Base-by-base conservation (phyloP, 1,140 invertebrate genomes). In the Heterodera schachtii region DNA sequence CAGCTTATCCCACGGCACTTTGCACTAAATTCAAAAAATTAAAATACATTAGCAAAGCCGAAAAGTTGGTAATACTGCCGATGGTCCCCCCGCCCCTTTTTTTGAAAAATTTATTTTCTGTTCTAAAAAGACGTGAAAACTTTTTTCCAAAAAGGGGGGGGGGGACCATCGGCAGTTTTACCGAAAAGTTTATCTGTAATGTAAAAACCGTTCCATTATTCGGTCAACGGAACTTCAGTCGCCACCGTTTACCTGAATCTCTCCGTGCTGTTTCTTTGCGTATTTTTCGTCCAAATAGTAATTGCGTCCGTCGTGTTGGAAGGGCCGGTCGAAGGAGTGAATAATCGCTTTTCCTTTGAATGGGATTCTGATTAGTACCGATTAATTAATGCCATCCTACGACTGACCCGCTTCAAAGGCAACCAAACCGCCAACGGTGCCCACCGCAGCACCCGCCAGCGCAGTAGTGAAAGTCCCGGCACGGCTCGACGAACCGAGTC, bases 201-300 rank as follows among this genome's bases (percentile, higher is more conserved):
- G 31, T 31, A 31, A 31, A 31, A 31, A 31, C 31, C 31, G 31
- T 31, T 31, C 31, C 31, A 31, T 31, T 31, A 0, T 31, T 31
- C 31, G 0, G 31, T 0, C 31, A 31, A 31, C 31, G 31, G 31
- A 31, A 31, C 31, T 31, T 31, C 31, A 31, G 31, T 31, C 31
- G 31, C 31, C 31, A 3, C 9, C 44, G 49, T 43, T 76, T 31
- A 78, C 70, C 77, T 69, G 77, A 69, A 79, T 46, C 64, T 78
- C 44, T 19, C 80, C 82, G 43, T 73, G 31, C 41, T 64, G 52
- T 66, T 57, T 52, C 75, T 84, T 70, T 44, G 67, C 52, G 67
- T 84, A 73, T 70, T 84, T 49, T 49, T 82, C 79, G 13, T 69
- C 82, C 73, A 60, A 84, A 49, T 84, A 84, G 71, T 84, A 84